Evolutionary conservation across 2,797 vertebrate genomes (phyloP).

Genomic region (Enteromius argenteus): DNA sequence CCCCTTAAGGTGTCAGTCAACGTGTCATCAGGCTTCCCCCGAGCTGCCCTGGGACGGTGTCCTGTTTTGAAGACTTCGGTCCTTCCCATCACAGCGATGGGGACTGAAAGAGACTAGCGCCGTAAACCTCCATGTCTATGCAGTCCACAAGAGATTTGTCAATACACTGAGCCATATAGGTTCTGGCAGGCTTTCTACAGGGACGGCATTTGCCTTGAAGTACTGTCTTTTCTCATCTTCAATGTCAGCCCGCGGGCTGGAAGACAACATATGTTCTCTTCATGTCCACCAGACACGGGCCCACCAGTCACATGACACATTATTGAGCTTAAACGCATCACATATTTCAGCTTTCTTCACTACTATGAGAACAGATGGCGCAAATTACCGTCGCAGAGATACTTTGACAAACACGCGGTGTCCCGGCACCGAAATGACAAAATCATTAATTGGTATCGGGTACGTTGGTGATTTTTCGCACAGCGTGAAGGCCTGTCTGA

Average conservation of each 20-base stretch:
- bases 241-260: conserved; percentile 95
- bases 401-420: conserved; percentile 81
- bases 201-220: conserved; percentile 98
- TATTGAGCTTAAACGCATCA: conserved; percentile 66
- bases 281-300: conserved; percentile 94
- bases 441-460: conserved; percentile 92
- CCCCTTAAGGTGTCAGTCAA: conserved; percentile 1
- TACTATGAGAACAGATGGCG: conserved; percentile 90
- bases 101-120: conserved; percentile 50
- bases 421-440: conserved; percentile 88
- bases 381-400: conserved; percentile 87
- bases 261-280: conserved; percentile 98
- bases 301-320: conserved; percentile 81
- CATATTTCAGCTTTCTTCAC: conserved; percentile 63
- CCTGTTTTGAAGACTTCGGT: conserved; percentile 54
- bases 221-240: conserved; percentile 97
- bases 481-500: conserved; percentile 88
- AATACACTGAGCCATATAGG: conserved; percentile 89
- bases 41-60: conserved; percentile 30
- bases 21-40: conserved; percentile 7
- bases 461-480: conserved; percentile 83
- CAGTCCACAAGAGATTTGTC: conserved; percentile 94
- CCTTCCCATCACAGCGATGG: conserved; percentile 43
- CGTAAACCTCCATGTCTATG: conserved; percentile 64
- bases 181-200: conserved; percentile 94